Conservation (phyloP, 2,888 invertebrate species). For the Pseudanteris insignis region DNA sequence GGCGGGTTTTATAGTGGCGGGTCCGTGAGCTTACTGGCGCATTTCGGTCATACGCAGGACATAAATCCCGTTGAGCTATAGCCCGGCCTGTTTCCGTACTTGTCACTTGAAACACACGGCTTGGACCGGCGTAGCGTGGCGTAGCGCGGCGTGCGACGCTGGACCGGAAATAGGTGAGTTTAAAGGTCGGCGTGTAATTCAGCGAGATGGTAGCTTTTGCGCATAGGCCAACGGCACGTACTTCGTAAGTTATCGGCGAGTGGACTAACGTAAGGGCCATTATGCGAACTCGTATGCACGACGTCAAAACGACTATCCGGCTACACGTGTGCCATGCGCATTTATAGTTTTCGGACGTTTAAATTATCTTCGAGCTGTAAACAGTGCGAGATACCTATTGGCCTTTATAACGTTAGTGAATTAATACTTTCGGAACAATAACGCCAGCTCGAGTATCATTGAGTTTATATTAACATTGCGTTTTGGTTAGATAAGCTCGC, state of each 20-base stretch:
- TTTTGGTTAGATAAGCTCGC: constrained; percentile 13
- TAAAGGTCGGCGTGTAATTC: constrained; percentile 44
- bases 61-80: constrained; percentile 43
- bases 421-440: constrained; percentile 34
- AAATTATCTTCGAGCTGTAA: constrained; percentile 31
- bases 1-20: constrained; percentile 37
- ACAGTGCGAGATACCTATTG: constrained; percentile 25
- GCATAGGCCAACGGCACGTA: constrained; percentile 40
- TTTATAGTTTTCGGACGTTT: constrained; percentile 12
- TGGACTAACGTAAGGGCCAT: constrained; percentile 51
- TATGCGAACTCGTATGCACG: constrained; percentile 43
- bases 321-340: constrained; percentile 9
- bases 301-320: constrained; percentile 21
- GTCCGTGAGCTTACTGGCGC: constrained; percentile 43
- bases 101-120: constrained; percentile 44
- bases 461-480: constrained; percentile 14
- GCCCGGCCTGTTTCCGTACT: constrained; percentile 43
- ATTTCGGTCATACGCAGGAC: constrained; percentile 45
- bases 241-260: constrained; percentile 49
- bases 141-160: constrained; percentile 26
- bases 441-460: constrained; percentile 9
- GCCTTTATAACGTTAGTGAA: constrained; percentile 26
- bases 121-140: constrained; percentile 22
- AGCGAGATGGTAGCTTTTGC: constrained; percentile 34
- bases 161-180: constrained; percentile 46